Conservation (phyloP, 2,797 vertebrate genomes). For the Lepilemur ruficaudatus region DNA sequence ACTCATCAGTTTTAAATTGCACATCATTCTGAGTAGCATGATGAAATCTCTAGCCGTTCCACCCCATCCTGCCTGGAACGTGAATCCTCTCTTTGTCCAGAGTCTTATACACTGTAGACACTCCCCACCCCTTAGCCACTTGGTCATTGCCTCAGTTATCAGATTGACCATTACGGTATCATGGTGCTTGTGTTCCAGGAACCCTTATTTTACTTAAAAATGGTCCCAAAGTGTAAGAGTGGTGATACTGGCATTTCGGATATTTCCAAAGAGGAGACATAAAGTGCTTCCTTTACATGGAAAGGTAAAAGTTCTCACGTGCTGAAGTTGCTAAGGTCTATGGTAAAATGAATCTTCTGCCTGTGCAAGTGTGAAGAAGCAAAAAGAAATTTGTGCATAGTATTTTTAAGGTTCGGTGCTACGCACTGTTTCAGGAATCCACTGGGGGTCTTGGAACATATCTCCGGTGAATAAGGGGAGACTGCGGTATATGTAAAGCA, state of each 20-base stretch:
- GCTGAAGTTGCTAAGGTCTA: background rate
- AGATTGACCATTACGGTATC: background rate
- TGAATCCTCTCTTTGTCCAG: background rate
- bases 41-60: background rate
- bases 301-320: background rate
- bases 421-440: background rate
- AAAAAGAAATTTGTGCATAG: background rate
- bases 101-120: background rate
- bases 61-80: too few relatives aligned
- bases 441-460: background rate
- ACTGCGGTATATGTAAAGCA: background rate
- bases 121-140: background rate
- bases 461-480: background rate
- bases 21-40: background rate
- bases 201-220: background rate
- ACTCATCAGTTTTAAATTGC: background rate
- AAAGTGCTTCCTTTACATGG: background rate
- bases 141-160: background rate
- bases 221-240: background rate
- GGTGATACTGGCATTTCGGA: background rate
- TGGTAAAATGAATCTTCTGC: background rate
- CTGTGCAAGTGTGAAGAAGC: background rate
- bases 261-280: background rate
- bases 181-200: background rate
- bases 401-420: background rate